A percentile compares a stretch with the other conserved stretches of the same genome.
These are phyloP conservation scores for Pseudomugil gertrudae DNA, from an alignment of 2,797 vertebrate species.

Conservation along the genomic window DNA sequence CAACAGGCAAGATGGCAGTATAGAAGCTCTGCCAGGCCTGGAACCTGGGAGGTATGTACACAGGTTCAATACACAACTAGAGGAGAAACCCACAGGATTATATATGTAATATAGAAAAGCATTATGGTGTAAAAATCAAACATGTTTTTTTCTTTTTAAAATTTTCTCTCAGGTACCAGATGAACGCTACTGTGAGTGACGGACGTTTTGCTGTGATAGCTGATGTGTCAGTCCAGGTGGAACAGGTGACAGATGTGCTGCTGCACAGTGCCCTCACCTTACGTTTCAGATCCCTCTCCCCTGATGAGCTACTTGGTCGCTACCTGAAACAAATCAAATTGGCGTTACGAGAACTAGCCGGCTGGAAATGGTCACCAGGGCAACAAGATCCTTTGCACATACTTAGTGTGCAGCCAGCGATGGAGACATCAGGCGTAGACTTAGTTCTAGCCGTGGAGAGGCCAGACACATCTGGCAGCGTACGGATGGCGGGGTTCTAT, in stretches of 20 bases:
- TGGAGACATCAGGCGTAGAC: slow-evolving; percentile 82
- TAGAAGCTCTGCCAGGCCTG: slow-evolving; percentile 90
- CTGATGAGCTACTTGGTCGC: slow-evolving; percentile 91
- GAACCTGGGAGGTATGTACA: slow-evolving; percentile 91
- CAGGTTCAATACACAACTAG: slow-evolving; percentile 7
- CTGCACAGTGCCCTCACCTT: slow-evolving; percentile 86
- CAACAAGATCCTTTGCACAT: slow-evolving; percentile 88
- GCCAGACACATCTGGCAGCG: slow-evolving; percentile 61
- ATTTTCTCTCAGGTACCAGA: slow-evolving; percentile 83
- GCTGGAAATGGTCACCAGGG: slow-evolving; percentile 74
- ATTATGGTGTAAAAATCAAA: not conserved
- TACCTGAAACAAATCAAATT: slow-evolving; percentile 91
- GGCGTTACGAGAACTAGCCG: slow-evolving; percentile 82
- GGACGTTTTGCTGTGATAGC: slow-evolving; percentile 93
- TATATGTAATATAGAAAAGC: not conserved
- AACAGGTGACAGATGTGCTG: slow-evolving; percentile 88
- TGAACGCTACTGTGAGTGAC: slow-evolving; percentile 95
- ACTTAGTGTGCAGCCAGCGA: slow-evolving; percentile 87
- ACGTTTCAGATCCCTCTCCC: slow-evolving; percentile 88
- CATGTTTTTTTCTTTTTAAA: not conserved
- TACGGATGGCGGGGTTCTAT: slow-evolving; percentile 73
- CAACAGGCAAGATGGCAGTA: slow-evolving; percentile 91
- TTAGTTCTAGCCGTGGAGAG: slow-evolving; percentile 90
- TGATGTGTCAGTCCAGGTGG: slow-evolving; percentile 89
- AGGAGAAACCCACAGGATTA: not conserved